Evolutionary conservation across 1,140 invertebrate genomes (phyloP).

Genomic region (Rhagoletis zephyria): DNA sequence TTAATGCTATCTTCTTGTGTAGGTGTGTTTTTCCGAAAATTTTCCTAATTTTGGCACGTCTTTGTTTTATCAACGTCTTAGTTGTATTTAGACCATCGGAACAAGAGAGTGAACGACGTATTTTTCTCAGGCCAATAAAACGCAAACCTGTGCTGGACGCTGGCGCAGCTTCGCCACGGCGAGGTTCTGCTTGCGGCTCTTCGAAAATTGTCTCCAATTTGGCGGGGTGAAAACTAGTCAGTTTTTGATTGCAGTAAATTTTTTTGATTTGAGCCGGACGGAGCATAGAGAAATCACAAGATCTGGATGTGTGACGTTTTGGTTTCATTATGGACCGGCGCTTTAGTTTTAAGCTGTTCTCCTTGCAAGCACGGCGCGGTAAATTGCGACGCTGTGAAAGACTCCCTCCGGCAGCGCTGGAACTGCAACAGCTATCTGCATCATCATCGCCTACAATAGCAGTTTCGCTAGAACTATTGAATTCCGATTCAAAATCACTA

Average conservation of each 20-base stretch:
- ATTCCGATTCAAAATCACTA: constrained; percentile 15
- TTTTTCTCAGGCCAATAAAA: constrained; percentile 64
- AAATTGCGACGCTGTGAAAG: constrained; percentile 63
- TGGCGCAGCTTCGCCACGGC: constrained; percentile 64
- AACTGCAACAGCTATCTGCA: neutral
- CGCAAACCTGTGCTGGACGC: constrained; percentile 62
- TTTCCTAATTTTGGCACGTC: constrained; percentile 69
- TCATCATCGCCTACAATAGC: neutral
- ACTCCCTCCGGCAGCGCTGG: neutral
- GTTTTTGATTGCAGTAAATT: constrained; percentile 65
- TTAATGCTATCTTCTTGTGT: constrained; percentile 67
- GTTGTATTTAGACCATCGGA: constrained; percentile 68
- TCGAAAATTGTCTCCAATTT: constrained; percentile 70
- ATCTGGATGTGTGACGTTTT: constrained; percentile 49
- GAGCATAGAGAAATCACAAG: constrained; percentile 51
- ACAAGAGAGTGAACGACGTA: constrained; percentile 64
- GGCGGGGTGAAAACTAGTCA: constrained; percentile 67
- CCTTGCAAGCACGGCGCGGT: constrained; percentile 65
- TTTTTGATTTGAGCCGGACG: constrained; percentile 62
- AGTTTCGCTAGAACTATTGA: constrained; percentile 30
- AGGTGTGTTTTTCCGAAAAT: constrained; percentile 64
- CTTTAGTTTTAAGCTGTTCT: constrained; percentile 60
- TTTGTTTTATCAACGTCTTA: constrained; percentile 66
- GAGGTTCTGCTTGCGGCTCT: constrained; percentile 64
- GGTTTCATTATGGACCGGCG: constrained; percentile 67